Evolutionary conservation across 2,113 vertebrate genomes (phyloP).

Genomic region (Chamaea fasciata): DNA sequence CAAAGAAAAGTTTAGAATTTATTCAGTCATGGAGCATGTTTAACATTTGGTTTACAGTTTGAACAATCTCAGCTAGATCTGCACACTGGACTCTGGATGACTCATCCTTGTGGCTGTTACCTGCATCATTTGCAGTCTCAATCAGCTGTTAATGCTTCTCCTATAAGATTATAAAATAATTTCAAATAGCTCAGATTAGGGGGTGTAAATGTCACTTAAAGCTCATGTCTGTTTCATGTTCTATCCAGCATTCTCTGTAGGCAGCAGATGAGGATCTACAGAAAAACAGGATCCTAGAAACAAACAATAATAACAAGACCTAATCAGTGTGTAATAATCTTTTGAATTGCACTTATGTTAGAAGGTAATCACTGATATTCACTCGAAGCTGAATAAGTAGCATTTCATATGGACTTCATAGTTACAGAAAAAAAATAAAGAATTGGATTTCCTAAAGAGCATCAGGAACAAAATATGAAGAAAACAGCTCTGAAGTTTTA

Average conservation of each 20-base stretch:
- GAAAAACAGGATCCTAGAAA: slow-evolving; percentile 52
- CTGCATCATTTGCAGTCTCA: slow-evolving; percentile 15
- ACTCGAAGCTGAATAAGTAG: not conserved
- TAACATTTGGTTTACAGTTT: slow-evolving; percentile 46
- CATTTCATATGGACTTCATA: slow-evolving; percentile 33
- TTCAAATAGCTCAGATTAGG: slow-evolving; percentile 47
- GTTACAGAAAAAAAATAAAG: not conserved
- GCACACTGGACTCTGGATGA: not conserved
- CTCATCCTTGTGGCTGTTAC: slow-evolving; percentile 2
- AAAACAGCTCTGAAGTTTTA: not conserved
- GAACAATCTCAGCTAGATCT: slow-evolving; percentile 15
- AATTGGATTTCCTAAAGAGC: not conserved
- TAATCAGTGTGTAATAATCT: slow-evolving; percentile 52
- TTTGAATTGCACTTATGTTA: slow-evolving; percentile 55
- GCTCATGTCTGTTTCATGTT: slow-evolving; percentile 22
- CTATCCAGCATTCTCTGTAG: slow-evolving; percentile 20
- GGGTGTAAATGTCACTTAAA: slow-evolving; percentile 56
- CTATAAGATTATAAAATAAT: slow-evolving; percentile 50
- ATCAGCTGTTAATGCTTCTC: slow-evolving; percentile 39
- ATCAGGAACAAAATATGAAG: not conserved
- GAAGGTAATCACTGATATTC: slow-evolving; percentile 57
- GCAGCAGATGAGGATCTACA: slow-evolving; percentile 43
- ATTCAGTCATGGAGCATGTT: not conserved
- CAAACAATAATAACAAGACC: slow-evolving; percentile 53
- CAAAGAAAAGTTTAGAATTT: not conserved